These are phyloP conservation scores for Zaprionus bogoriensis DNA, from an alignment of 2,888 invertebrate species.

Conservation along the genomic window DNA sequence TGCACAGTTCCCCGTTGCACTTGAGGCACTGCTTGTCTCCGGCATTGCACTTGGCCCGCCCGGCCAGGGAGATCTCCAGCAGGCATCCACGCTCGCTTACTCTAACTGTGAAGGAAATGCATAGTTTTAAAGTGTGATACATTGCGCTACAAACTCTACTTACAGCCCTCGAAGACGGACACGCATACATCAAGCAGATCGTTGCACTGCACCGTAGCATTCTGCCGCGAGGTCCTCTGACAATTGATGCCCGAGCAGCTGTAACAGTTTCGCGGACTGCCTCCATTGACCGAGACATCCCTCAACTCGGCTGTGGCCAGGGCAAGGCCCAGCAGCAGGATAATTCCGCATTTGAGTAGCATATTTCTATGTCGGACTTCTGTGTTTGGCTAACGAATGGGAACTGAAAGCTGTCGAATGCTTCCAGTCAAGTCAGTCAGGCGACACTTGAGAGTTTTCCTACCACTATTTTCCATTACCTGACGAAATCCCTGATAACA, in stretches of 20 bases:
- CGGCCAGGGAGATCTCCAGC: constrained; percentile 54
- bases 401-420: constrained; percentile 44
- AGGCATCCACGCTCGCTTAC: constrained; percentile 76
- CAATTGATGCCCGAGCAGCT: constrained; percentile 80
- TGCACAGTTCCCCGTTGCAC: constrained; percentile 75
- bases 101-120: constrained; percentile 45
- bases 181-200: constrained; percentile 79
- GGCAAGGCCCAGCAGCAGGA: constrained; percentile 37
- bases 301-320: constrained; percentile 13
- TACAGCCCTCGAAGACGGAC: constrained; percentile 78
- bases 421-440: constrained; percentile 13
- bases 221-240: constrained; percentile 60
- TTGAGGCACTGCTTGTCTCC: constrained; percentile 63
- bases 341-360: constrained; percentile 21
- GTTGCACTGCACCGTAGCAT: constrained; percentile 58
- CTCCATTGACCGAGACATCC: constrained; percentile 26
- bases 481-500: constrained; percentile 2
- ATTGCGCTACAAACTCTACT: constrained; percentile 17
- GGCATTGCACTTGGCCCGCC: constrained; percentile 65
- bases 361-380: constrained; percentile 30
- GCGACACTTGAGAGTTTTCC: constrained; percentile 39
- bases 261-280: constrained; percentile 62
- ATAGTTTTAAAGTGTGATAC: too few species aligned
- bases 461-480: constrained; percentile 4
- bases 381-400: constrained; percentile 22